Base-by-base conservation (phyloP, 2,888 invertebrate species). In the Cryptus armator region DNA sequence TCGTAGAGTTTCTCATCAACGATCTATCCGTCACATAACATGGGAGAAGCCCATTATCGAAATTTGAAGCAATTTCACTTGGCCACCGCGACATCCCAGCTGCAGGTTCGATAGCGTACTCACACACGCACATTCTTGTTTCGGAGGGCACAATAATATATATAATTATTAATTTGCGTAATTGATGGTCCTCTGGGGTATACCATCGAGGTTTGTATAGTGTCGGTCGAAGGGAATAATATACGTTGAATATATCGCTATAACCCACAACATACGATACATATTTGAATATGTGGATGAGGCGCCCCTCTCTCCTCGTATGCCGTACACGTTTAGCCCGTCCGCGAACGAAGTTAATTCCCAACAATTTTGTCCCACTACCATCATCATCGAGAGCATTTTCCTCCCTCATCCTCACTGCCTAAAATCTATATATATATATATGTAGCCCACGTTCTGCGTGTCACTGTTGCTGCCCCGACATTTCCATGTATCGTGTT, bases 161-260 rank as follows among this genome's bases (percentile, higher is more conserved):
- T 84, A 84, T 84, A 84, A 84, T 84, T 84, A 84, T 81, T 84
- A 84, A 84, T 84, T 84, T 84, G 84, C 81, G 81, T 84, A 84
- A 84, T 84, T 81, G 84, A 84, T 84, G 84, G 78, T 75, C 62
- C 84, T 70, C 78, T 44, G 64, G 84, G 78, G 84, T 64, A 78
- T 68, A 66, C 37, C 66, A 9, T 37, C 14, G 62, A 46, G 51
- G 48, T 62, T 66, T 72, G 62, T 68, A 53, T 62, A 74, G n/a
- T 62, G n/a, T 16, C 37, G 53, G 72, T 37, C 72, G 53, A 78
- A 66, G 68, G 66, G 64, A 66, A 81, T 81, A 78, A 77, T 59
- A 78, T 71, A 70, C 48, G 70, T 62, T 51, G 51, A 19, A 72
- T 64, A 64, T 53, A 53, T 78, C 68, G 74, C 68, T 74, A 32